These are phyloP conservation scores for Chironomus striatipennis DNA, from an alignment of 1,140 invertebrate genomes.

Conservation along the genomic window DNA sequence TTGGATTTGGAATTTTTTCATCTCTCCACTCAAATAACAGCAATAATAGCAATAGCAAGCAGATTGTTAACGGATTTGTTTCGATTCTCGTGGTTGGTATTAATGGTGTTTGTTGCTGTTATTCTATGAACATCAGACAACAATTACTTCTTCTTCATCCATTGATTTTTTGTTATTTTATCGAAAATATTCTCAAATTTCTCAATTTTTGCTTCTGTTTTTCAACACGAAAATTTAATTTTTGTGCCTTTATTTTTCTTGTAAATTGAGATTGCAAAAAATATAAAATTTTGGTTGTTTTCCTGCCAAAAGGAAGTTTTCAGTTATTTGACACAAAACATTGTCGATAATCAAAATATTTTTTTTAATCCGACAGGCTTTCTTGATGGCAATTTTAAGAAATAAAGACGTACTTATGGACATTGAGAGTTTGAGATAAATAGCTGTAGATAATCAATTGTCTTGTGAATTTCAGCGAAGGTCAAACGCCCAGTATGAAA, in stretches of 20 bases:
- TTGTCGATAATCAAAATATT: too few species aligned
- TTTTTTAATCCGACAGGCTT: background rate
- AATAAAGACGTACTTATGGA: background rate
- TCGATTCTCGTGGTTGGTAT: background rate
- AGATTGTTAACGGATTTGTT: background rate
- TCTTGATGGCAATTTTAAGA: background rate
- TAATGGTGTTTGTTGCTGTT: too few species aligned
- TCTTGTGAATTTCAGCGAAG: background rate
- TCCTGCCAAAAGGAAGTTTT: background rate
- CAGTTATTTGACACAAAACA: background rate
- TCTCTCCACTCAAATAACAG: background rate
- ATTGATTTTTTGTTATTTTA: background rate
- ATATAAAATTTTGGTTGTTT: background rate
- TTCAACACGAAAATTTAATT: background rate
- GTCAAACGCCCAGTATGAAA: slow-evolving; percentile 12
- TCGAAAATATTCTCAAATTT: background rate
- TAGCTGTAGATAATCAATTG: background rate
- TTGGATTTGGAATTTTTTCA: background rate
- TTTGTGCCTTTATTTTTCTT: background rate
- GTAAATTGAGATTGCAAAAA: too few species aligned
- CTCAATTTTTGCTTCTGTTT: background rate
- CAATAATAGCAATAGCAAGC: background rate
- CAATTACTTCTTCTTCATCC: background rate
- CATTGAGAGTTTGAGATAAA: background rate
- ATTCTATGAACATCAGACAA: too few species aligned